Conservation (phyloP, 2,797 vertebrate genomes). For the Gymnopithys bicolor region DNA sequence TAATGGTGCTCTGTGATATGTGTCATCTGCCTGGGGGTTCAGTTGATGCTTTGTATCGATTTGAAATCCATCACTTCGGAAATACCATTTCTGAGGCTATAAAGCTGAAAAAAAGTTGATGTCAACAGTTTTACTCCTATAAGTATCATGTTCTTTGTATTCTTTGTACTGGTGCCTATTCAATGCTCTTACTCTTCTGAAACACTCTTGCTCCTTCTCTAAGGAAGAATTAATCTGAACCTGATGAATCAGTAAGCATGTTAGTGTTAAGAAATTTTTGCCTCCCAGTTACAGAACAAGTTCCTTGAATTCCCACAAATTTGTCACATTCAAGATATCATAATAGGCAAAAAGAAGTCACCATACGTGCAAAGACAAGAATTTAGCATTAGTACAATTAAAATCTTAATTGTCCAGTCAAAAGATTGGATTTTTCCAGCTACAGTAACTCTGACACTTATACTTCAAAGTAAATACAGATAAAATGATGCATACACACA, state of each 20-base stretch:
- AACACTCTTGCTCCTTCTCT: background rate
- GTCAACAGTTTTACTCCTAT: background rate
- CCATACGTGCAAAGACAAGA: background rate
- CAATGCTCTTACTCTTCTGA: background rate
- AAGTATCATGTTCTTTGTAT: background rate
- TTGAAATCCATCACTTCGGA: background rate
- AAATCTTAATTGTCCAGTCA: background rate
- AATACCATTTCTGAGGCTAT: background rate
- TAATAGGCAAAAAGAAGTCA: background rate
- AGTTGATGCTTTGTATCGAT: background rate
- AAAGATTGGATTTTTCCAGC: background rate
- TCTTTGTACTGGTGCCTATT: background rate
- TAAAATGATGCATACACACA: background rate
- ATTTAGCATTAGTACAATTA: background rate
- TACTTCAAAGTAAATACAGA: background rate
- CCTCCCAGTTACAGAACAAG: background rate
- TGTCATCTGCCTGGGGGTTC: background rate
- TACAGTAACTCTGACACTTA: background rate
- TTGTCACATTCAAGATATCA: background rate
- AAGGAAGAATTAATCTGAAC: background rate
- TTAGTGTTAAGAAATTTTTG: background rate
- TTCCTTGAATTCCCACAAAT: background rate
- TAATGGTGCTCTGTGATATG: background rate
- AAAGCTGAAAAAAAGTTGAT: background rate
- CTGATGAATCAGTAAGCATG: background rate